Percentiles rank a stretch among this genome's conserved stretches.
Conservation (phyloP, 2,888 invertebrate species). For the Caenorhabditis sulstoni region DNA sequence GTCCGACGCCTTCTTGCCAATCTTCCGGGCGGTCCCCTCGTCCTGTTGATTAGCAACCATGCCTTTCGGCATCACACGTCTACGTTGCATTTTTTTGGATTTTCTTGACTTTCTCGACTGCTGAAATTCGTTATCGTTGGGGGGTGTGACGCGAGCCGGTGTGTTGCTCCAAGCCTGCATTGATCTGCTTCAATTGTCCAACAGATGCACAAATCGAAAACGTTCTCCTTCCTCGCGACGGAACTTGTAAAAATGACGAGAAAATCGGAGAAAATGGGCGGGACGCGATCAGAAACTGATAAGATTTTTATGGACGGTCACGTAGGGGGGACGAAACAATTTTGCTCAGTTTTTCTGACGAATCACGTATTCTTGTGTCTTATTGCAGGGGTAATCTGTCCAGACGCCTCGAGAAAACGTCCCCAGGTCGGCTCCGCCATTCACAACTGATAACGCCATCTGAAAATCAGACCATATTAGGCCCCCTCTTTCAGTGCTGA, state of each 20-base stretch:
- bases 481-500: no score
- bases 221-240: no score
- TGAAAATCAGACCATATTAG: no score
- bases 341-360: constrained; percentile 28
- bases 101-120: constrained; percentile 16
- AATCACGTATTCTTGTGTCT: constrained; percentile 22
- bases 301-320: no score
- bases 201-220: no score
- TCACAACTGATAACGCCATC: constrained; percentile 29
- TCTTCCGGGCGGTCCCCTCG: constrained; percentile 40
- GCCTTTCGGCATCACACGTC: constrained; percentile 5
- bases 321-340: no score
- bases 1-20: constrained; percentile 35
- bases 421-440: constrained; percentile 12
- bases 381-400: constrained; percentile 27
- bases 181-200: no score
- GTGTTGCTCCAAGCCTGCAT: no score
- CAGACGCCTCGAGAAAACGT: constrained; percentile 33
- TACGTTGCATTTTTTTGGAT: constrained; percentile 43
- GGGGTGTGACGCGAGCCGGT: no score
- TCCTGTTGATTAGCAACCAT: constrained; percentile 21
- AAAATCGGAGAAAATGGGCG: no score
- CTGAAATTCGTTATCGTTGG: neutral
- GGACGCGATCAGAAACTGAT: no score
- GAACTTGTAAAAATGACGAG: no score